Evolutionary conservation across 2,888 invertebrate species (phyloP), one percentile per base, ranked within the genome.

Genomic region (Rotaria sp.): DNA sequence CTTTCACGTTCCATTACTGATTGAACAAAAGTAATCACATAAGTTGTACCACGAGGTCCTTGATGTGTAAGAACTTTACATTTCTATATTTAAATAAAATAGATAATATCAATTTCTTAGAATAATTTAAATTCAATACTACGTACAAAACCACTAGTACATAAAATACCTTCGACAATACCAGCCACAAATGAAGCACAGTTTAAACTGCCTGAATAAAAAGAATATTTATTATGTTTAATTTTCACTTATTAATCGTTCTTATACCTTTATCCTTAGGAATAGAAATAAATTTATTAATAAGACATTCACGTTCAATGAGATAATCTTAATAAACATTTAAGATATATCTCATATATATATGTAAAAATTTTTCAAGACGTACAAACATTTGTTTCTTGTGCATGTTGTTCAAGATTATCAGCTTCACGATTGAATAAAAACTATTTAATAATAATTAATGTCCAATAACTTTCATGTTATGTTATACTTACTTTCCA

Each of bases 151-250:
- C 97, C 97, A 90, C 95, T 95, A 89, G 95, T 95, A 87, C 95
- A 95, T 11, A 99, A 92, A 35, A 99, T 95, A 85, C 97, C 96
- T 92, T 99, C 98, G 84, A 99, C 94, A 88, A 99, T 97, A 41
- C 99, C 99, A 88, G 97, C 98, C 87, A 95, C 95, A 90, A 98
- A 99, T n/a, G 96, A 95, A 30, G 98, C 97, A 92, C 98, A 99
- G 91, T 99, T 99, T 11, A 99, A 92, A 87, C 95, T 96, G 0
- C 96, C 92, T 92, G 88, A 48, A 88, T 88, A 85, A 87, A 87
- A 87, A 84, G 84, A 48, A 85, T 85, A 13, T 21, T 50, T 45
- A 8, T 57, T n/a, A 10, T 4, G 1, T 57, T 13, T 2, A 2
- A 11, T 30, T 15, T n/a, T 18, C 15, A 13, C 15, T n/a, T n/a